Conservation (phyloP, 2,888 invertebrate genomes). For the Gryllus longicercus region DNA sequence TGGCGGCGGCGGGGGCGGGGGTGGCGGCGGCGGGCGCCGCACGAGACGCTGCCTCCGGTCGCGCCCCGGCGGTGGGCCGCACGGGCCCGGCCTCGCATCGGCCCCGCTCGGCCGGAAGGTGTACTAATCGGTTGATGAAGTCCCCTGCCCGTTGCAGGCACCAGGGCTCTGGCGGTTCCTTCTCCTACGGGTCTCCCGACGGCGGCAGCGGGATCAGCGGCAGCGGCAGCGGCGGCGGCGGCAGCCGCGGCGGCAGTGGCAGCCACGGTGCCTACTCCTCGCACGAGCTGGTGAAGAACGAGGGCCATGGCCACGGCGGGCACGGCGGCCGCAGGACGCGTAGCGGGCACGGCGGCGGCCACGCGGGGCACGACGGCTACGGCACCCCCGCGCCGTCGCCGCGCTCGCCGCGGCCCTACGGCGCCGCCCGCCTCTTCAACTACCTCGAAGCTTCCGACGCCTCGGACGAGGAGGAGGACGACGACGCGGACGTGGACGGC, state of each 20-base stretch:
- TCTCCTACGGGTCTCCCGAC: conserved; percentile 40
- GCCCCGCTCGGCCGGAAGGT: conserved; percentile 30
- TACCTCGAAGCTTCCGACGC: conserved; percentile 72
- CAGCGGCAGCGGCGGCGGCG: conserved; percentile 39
- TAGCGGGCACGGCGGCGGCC: conserved; percentile 43
- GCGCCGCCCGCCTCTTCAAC: conserved; percentile 67
- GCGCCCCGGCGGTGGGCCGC: conserved; percentile 1
- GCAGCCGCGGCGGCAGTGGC: conserved; percentile 42
- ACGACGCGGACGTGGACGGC: conserved; percentile 44
- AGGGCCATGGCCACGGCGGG: conserved; percentile 34
- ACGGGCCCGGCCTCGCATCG: conserved; percentile 4
- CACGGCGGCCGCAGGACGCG: conserved; percentile 30
- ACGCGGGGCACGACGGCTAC: conserved; percentile 38
- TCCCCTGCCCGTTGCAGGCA: conserved; percentile 38
- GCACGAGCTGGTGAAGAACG: conserved; percentile 36
- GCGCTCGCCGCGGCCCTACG: conserved; percentile 48
- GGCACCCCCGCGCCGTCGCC: conserved; percentile 20
- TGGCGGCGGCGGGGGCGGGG: not conserved
- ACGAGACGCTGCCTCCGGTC: not conserved
- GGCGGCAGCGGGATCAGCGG: conserved; percentile 35
- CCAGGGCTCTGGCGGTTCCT: conserved; percentile 32
- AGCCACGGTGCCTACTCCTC: conserved; percentile 44
- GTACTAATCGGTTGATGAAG: conserved; percentile 37
- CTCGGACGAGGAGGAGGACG: conserved; percentile 58
- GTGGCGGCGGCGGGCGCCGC: not conserved